These are phyloP conservation scores for Ceramica pisi DNA, from an alignment of 2,888 invertebrate genomes.

Conservation along the genomic window DNA sequence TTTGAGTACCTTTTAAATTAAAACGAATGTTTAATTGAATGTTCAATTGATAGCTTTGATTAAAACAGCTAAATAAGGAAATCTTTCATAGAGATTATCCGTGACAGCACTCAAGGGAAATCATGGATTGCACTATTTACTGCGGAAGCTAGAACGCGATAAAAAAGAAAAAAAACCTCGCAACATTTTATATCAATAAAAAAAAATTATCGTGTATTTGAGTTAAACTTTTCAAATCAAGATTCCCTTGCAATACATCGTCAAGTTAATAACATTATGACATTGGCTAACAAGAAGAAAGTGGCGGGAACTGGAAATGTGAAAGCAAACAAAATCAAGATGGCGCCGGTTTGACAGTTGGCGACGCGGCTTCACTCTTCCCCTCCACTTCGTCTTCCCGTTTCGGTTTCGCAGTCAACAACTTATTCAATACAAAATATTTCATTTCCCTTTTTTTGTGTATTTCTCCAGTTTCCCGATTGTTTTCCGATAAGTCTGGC, in stretches of 20 bases:
- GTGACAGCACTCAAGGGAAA: conserved; percentile 24
- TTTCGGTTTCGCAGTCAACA: conserved; percentile 40
- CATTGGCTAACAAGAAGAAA: conserved; percentile 22
- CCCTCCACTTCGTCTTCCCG: conserved; percentile 15
- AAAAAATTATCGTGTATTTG: conserved; percentile 1
- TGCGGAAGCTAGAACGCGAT: background rate
- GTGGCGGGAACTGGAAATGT: conserved; percentile 19
- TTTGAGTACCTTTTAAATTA: conserved; percentile 2
- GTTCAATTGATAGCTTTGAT: conserved; percentile 14
- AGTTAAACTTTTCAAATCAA: conserved; percentile 50
- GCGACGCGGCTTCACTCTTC: conserved; percentile 19
- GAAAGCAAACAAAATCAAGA: conserved; percentile 45
- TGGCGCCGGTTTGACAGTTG: conserved; percentile 43
- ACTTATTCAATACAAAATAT: conserved; percentile 48
- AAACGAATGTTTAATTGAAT: conserved; percentile 10
- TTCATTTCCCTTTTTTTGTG: conserved; percentile 27
- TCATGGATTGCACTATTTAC: conserved; percentile 11
- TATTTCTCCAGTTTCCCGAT: conserved; percentile 28
- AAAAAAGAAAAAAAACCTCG: background rate
- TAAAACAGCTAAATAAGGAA: conserved; percentile 10
- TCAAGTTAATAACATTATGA: conserved; percentile 25
- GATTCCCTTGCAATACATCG: conserved; percentile 27
- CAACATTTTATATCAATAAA: background rate
- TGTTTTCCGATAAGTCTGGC: conserved; percentile 36
- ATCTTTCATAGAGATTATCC: background rate